Evolutionary conservation across 2,797 vertebrate species (phyloP), one percentile per base, ranked within the genome.

Genomic region (Enteromius unitaeniatus): DNA sequence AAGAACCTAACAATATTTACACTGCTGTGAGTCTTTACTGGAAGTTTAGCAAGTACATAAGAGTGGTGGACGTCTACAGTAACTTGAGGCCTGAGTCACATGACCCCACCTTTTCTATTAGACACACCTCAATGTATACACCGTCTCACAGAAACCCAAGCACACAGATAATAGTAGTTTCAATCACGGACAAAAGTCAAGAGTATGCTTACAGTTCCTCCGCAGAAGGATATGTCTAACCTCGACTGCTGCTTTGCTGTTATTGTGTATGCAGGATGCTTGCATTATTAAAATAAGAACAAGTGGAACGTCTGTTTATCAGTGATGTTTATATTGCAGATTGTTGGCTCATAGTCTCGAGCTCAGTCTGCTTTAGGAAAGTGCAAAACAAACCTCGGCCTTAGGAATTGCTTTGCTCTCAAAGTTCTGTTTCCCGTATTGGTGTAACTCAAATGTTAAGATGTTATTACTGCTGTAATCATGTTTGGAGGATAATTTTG

Each of bases 291-390:
- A 51, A 82, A 82, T 37, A 51, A 75, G 69, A 62, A 82, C 53
- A 73, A 74, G 42, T 64, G 21, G 58, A 53, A 75, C 21, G 60
- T 79, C 47, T 86, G 79, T 86, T 83, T 78, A 86, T 74, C 70
- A 47, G 19, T 26, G n/a, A 15, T 78, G 80, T 82, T 86, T 86
- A 85, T 72, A 37, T 78, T 82, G 17, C 31, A 40, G 75, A 65
- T 78, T 82, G 58, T 79, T 86, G 85, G 85, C 85, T 58, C 34
- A 26, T 13, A 75, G 34, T 47, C 53, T 78, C 14, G 51, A 84
- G 74, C 17, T 69, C 40, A 4, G 58, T 45, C 37, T 65, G 37
- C 34, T 73, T 53, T 45, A 65, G 47, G 58, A 81, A 75, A 58
- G 51, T 45, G n/a, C 47, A 40, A 75, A 76, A 77, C 34, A 34